Evolutionary conservation across 1,140 invertebrate species (phyloP).

Genomic region (Bilobella aurantiaca): DNA sequence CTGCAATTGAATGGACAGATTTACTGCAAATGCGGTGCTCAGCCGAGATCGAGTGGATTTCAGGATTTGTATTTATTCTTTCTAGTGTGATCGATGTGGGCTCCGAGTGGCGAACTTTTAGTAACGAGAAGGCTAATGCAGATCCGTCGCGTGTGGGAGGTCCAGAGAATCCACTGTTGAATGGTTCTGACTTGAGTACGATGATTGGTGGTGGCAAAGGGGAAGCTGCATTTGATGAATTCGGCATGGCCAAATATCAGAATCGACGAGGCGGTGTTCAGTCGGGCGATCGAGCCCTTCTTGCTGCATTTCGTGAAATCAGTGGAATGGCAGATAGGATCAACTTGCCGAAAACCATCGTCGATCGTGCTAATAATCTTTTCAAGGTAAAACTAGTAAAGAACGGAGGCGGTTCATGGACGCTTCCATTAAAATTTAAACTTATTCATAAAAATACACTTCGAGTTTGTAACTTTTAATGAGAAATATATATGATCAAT

Average conservation of each 20-base stretch:
- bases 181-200: slow-evolving; percentile 91
- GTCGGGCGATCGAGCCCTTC: slow-evolving; percentile 83
- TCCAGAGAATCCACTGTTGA: slow-evolving; percentile 87
- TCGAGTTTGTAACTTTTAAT: too few species aligned
- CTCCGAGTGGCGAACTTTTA: slow-evolving; percentile 99
- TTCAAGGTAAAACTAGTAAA: slow-evolving; percentile 94
- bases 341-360: slow-evolving; percentile 87
- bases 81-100: slow-evolving; percentile 97
- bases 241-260: slow-evolving; percentile 82
- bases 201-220: slow-evolving; percentile 89
- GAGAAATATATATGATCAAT: too few species aligned
- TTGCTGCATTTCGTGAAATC: slow-evolving; percentile 87
- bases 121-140: slow-evolving; percentile 90
- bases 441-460: too few species aligned
- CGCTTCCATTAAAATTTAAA: too few species aligned
- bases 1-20: too few species aligned
- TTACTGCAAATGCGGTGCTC: too few species aligned
- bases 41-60: not conserved
- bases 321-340: slow-evolving; percentile 95
- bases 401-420: too few species aligned
- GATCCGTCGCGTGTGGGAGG: slow-evolving; percentile 99
- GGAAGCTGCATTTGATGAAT: slow-evolving; percentile 68
- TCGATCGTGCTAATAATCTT: slow-evolving; percentile 86
- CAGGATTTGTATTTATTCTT: slow-evolving; percentile 35
- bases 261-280: slow-evolving; percentile 77